These are phyloP conservation scores for Chrysomela aeneicollis DNA, from an alignment of 2,888 invertebrate species.

Conservation along the genomic window DNA sequence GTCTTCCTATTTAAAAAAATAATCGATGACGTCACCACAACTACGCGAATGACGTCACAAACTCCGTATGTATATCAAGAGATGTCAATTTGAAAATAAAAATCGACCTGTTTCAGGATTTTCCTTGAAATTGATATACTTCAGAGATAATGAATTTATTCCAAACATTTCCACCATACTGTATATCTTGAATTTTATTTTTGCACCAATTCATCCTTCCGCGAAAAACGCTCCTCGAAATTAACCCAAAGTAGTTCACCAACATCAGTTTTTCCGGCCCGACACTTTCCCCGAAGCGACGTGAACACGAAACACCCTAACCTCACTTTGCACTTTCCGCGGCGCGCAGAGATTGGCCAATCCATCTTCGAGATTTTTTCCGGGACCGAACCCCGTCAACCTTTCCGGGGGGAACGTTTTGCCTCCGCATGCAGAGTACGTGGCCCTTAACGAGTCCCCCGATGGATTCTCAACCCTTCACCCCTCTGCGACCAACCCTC, in stretches of 20 bases:
- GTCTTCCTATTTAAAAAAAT: too few species aligned
- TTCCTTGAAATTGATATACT: too few species aligned
- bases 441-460: slow-evolving; percentile 44
- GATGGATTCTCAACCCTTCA: slow-evolving; percentile 46
- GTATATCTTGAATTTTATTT: too few species aligned
- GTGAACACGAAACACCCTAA: neutral
- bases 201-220: too few species aligned
- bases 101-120: too few species aligned
- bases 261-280: neutral
- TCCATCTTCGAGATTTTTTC: slow-evolving; percentile 52
- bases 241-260: neutral
- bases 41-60: too few species aligned
- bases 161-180: too few species aligned
- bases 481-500: neutral
- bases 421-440: slow-evolving; percentile 32
- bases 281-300: neutral
- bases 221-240: too few species aligned
- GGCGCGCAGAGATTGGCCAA: slow-evolving; percentile 52
- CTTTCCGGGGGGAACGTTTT: slow-evolving; percentile 24
- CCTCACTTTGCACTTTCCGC: slow-evolving; percentile 36
- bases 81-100: too few species aligned
- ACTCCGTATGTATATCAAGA: too few species aligned
- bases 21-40: too few species aligned
- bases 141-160: too few species aligned
- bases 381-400: slow-evolving; percentile 46